Conservation (phyloP, 2,888 invertebrate species). For the Spicauda simplicius region DNA sequence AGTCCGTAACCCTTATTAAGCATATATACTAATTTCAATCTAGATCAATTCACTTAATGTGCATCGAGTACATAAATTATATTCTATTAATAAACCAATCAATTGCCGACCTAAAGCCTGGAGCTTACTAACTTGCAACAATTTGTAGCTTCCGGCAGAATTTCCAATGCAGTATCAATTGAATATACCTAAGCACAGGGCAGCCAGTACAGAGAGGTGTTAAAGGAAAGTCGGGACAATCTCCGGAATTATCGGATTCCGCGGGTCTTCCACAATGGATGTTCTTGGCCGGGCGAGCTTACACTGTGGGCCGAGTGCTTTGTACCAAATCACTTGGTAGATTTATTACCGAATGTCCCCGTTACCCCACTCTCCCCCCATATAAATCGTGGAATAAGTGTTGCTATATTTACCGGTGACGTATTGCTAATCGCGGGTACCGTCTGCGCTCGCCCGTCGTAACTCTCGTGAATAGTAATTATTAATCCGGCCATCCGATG, state of each 20-base stretch:
- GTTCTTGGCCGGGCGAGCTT: conserved; percentile 77
- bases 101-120: conserved; percentile 18
- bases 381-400: conserved; percentile 83
- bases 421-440: conserved; percentile 78
- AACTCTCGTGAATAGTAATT: conserved; percentile 71
- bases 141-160: conserved; percentile 32
- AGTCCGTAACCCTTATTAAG: no score
- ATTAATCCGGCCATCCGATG: conserved; percentile 76
- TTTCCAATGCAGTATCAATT: conserved; percentile 51
- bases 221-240: conserved; percentile 81
- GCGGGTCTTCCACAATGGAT: conserved; percentile 77
- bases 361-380: conserved; percentile 73
- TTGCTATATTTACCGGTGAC: conserved; percentile 84
- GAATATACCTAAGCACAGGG: conserved; percentile 49
- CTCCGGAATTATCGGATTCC: conserved; percentile 84
- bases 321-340: conserved; percentile 82
- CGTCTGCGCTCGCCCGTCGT: conserved; percentile 71
- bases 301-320: conserved; percentile 78
- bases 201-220: conserved; percentile 71
- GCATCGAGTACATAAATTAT: neutral
- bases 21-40: no score
- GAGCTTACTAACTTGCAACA: conserved; percentile 27
- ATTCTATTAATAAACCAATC: conserved; percentile 38
- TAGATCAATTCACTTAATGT: neutral
- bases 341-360: conserved; percentile 79